Conservation (phyloP, 2,113 vertebrate genomes). For the Sorex fumeus region DNA sequence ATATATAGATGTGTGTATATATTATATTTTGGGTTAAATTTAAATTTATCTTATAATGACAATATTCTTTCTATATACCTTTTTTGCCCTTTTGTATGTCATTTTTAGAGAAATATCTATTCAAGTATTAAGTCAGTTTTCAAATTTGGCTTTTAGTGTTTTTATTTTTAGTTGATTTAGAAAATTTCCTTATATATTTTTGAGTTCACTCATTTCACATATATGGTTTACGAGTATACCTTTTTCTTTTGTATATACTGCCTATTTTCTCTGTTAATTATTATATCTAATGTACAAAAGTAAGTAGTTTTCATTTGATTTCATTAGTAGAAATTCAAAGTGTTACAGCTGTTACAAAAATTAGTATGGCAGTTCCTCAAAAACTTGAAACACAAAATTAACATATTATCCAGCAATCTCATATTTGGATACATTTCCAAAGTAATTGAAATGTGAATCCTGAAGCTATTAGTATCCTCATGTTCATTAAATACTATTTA, state of each 20-base stretch:
- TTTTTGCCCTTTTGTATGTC: neutral
- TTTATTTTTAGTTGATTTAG: neutral
- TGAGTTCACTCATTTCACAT: neutral
- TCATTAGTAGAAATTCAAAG: constrained; percentile 1
- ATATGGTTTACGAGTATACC: neutral
- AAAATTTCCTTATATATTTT: neutral
- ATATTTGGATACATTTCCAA: neutral
- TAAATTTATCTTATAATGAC: neutral
- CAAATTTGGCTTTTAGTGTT: neutral
- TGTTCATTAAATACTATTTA: neutral
- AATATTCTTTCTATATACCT: neutral
- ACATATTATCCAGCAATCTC: neutral
- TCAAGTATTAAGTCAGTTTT: neutral
- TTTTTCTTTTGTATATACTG: neutral
- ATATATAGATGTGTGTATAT: neutral
- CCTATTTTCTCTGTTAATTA: neutral
- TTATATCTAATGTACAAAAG: neutral
- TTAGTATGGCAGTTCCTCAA: neutral
- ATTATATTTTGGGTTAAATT: constrained; percentile 21
- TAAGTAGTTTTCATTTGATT: neutral
- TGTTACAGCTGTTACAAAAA: neutral
- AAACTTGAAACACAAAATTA: neutral
- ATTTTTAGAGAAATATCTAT: neutral
- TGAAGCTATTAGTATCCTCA: neutral
- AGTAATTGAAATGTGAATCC: constrained; percentile 20